A percentile compares a stretch with the other conserved stretches of the same genome.
Conservation (phyloP, 2,888 invertebrate species). For the Steromphala cineraria region DNA sequence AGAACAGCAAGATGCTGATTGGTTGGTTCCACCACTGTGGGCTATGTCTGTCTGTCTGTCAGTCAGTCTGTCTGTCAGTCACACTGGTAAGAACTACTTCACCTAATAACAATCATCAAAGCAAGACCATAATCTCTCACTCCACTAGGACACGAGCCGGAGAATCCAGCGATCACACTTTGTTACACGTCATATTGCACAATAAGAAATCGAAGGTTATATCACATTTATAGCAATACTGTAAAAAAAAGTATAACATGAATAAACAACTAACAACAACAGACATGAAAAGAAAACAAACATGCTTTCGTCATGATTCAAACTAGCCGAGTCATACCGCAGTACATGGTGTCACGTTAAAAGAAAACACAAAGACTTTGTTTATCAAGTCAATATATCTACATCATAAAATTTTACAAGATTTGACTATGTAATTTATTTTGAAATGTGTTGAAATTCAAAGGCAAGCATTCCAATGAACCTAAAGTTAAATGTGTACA, state of each 20-base stretch:
- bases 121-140: conserved; percentile 2
- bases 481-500: too few species aligned
- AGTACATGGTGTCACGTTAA: too few species aligned
- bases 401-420: too few species aligned
- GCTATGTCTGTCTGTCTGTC: too few species aligned
- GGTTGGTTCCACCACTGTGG: neutral
- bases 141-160: neutral
- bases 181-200: neutral
- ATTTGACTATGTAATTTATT: too few species aligned
- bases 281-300: neutral
- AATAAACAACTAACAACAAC: conserved; percentile 20
- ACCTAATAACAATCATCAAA: conserved; percentile 4
- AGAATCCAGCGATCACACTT: neutral
- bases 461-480: too few species aligned
- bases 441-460: too few species aligned
- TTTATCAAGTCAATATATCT: too few species aligned
- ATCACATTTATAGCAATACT: conserved; percentile 11
- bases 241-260: neutral
- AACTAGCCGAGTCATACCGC: too few species aligned
- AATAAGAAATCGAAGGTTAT: neutral
- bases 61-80: neutral
- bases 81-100: conserved; percentile 6
- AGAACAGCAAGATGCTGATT: neutral
- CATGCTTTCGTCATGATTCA: too few species aligned
- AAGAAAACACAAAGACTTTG: too few species aligned